Percentiles rank a stretch among this genome's conserved stretches.
phyloP scores from a whole-genome alignment of 2,113 vertebrate genomes.

The Silurus glanis region DNA sequence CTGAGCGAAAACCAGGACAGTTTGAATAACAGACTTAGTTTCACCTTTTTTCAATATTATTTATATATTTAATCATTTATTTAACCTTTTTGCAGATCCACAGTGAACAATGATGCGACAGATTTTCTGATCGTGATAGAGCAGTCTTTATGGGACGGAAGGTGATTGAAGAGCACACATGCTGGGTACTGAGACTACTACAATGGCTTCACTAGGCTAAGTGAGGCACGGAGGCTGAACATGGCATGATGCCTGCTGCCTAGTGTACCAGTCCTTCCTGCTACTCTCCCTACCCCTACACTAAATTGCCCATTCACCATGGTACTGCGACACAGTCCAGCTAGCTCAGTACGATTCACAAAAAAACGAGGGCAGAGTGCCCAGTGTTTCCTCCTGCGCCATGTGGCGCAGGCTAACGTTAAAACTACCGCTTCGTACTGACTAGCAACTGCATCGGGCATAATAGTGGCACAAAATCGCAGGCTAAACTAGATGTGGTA shows the following conservation, averaged over 20 bases:
- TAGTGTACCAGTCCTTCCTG: conserved; percentile 53
- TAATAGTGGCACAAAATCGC: neutral
- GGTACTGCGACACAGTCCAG: conserved; percentile 62
- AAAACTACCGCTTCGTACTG: conserved; percentile 15
- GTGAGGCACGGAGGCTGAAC: conserved; percentile 41
- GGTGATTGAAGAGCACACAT: neutral
- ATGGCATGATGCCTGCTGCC: conserved; percentile 48
- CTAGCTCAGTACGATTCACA: conserved; percentile 63
- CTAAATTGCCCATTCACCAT: conserved; percentile 72
- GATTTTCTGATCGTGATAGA: conserved; percentile 9
- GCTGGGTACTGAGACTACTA: conserved; percentile 54
- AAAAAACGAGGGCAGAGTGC: conserved; percentile 62
- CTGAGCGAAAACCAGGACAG: conserved; percentile 14
- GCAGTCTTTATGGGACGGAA: conserved; percentile 29
- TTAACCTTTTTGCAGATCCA: neutral
- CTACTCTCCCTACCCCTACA: conserved; percentile 62
- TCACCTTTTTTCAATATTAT: neutral
- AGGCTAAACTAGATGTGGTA: neutral
- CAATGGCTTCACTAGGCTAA: conserved; percentile 62
- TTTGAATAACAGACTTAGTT: neutral
- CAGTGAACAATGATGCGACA: neutral
- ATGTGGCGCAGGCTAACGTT: conserved; percentile 18
- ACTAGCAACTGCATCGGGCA: neutral
- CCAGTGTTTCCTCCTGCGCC: conserved; percentile 46
- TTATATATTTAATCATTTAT: neutral